Evolutionary conservation across 2,888 invertebrate genomes (phyloP).

Genomic region (Leptinotarsa haldemani): DNA sequence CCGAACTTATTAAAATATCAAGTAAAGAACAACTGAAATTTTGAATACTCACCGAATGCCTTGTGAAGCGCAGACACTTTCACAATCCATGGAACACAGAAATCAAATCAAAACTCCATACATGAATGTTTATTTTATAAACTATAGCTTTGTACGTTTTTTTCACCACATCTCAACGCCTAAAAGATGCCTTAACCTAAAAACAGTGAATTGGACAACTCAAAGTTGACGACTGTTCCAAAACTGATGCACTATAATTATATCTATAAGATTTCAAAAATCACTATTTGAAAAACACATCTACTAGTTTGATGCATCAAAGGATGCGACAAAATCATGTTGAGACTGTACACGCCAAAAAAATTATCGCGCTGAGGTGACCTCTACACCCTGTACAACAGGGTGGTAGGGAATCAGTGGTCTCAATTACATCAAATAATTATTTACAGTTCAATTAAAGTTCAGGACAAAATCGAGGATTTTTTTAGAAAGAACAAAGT

Average conservation of each 20-base stretch:
- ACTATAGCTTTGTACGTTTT: constrained; percentile 26
- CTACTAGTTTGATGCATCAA: background rate
- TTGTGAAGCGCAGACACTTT: background rate
- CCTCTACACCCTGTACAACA: background rate
- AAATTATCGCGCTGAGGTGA: background rate
- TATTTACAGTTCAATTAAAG: constrained; percentile 3
- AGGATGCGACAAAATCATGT: background rate
- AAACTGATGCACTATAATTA: constrained; percentile 1
- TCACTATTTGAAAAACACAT: background rate
- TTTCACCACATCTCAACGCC: constrained; percentile 12
- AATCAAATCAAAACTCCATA: constrained; percentile 26
- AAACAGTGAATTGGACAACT: constrained; percentile 17
- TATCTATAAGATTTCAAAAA: background rate
- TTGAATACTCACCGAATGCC: constrained; percentile 11
- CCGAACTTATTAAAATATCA: no score
- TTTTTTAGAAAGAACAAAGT: background rate
- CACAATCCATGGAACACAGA: constrained; percentile 10
- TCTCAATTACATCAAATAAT: background rate
- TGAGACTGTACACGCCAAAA: constrained; percentile 1
- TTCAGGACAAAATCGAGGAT: constrained; percentile 1
- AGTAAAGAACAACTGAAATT: background rate
- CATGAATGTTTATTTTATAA: constrained; percentile 28
- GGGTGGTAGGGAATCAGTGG: background rate
- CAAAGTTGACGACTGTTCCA: constrained; percentile 11
- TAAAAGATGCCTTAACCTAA: constrained; percentile 22